phyloP scores from a whole-genome alignment of 64 coral and sea anemone species.

The Actinia equina region DNA sequence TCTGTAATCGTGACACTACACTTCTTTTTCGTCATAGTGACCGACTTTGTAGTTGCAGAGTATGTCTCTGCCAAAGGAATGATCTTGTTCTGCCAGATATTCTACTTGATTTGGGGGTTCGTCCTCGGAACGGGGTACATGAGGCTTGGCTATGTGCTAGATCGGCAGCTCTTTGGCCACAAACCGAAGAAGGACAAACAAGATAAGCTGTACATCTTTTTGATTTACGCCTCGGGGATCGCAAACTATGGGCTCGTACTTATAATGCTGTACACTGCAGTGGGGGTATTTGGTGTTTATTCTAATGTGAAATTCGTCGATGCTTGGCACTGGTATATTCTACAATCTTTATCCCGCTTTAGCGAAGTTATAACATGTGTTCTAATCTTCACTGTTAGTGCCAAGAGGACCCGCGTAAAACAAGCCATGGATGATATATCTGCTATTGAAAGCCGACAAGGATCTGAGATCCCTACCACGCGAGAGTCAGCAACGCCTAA shows the following conservation, averaged over 20 bases:
- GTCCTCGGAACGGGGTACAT: constrained; percentile 63
- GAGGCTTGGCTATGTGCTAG: constrained; percentile 64
- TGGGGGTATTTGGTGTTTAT: constrained; percentile 88
- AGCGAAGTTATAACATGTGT: constrained; percentile 64
- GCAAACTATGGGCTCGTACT: constrained; percentile 69
- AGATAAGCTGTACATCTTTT: constrained; percentile 67
- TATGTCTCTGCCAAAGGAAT: constrained; percentile 89
- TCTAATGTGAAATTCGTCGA: constrained; percentile 69
- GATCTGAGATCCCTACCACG: not conserved
- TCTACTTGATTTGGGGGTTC: constrained; percentile 77
- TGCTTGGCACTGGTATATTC: constrained; percentile 77
- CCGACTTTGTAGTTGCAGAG: constrained; percentile 70
- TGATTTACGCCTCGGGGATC: constrained; percentile 77
- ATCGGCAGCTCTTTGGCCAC: constrained; percentile 67
- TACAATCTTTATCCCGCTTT: constrained; percentile 71
- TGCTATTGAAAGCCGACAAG: not conserved
- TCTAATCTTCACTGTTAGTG: constrained; percentile 88
- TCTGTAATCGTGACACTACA: constrained; percentile 55
- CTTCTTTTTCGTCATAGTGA: constrained; percentile 64
- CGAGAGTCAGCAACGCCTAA: not conserved
- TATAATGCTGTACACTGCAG: constrained; percentile 75
- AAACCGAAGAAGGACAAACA: constrained; percentile 54
- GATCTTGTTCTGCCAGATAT: constrained; percentile 88
- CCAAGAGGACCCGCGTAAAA: constrained; percentile 74
- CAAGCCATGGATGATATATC: constrained; percentile 52